These are phyloP conservation scores for Dolichoris vasculosae DNA, from an alignment of 1,140 invertebrate genomes.

Conservation along the genomic window DNA sequence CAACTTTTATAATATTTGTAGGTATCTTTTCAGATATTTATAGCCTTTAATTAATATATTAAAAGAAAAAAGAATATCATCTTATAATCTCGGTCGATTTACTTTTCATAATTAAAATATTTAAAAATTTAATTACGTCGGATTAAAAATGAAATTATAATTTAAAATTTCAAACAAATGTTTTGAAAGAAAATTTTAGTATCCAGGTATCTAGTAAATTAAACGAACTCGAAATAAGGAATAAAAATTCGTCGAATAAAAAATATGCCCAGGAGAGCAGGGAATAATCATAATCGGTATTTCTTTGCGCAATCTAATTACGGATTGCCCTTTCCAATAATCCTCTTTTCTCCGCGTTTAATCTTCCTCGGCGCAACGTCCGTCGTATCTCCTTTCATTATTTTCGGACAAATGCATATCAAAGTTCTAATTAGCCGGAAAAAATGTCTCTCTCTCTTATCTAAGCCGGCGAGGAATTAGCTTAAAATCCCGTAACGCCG, in stretches of 20 bases:
- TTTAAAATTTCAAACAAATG: too few species aligned
- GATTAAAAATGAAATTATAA: too few species aligned
- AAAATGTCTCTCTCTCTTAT: constrained; percentile 37
- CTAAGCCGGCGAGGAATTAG: constrained; percentile 39
- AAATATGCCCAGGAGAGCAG: background rate
- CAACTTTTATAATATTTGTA: too few species aligned
- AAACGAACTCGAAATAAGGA: background rate
- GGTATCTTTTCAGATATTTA: too few species aligned
- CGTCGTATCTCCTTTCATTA: background rate
- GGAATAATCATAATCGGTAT: background rate
- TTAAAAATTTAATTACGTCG: too few species aligned
- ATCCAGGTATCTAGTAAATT: background rate
- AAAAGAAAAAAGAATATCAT: too few species aligned
- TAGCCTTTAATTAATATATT: too few species aligned
- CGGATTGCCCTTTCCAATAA: background rate
- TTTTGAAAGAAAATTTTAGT: too few species aligned
- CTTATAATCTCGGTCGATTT: too few species aligned
- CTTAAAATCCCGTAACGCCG: constrained; percentile 51
- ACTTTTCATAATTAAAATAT: too few species aligned
- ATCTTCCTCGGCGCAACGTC: background rate
- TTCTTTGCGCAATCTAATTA: background rate
- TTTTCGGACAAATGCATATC: constrained; percentile 39
- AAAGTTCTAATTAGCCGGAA: constrained; percentile 49
- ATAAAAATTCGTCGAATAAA: background rate
- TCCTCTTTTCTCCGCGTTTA: background rate